These are phyloP conservation scores for Meda fulgida DNA, from an alignment of 2,797 vertebrate genomes.

Conservation along the genomic window DNA sequence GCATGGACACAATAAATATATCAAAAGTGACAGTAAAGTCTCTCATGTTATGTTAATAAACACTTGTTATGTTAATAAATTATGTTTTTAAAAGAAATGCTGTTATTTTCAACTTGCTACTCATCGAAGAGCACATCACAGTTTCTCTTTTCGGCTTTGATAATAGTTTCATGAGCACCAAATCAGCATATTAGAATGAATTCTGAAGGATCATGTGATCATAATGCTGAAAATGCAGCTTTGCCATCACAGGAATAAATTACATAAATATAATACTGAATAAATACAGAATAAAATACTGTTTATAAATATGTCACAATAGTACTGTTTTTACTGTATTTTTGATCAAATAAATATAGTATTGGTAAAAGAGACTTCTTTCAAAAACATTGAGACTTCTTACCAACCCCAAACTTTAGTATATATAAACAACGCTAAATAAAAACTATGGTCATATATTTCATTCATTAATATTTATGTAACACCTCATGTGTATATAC, in stretches of 20 bases:
- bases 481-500: not conserved
- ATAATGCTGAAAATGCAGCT: too few species aligned
- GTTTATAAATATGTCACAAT: not conserved
- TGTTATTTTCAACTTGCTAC: too few species aligned
- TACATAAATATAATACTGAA: too few species aligned
- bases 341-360: not conserved
- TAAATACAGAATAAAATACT: not conserved
- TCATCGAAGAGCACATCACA: too few species aligned
- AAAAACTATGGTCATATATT: not conserved
- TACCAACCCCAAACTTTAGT: too few species aligned
- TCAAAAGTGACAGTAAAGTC: too few species aligned
- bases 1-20: not conserved
- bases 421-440: not conserved
- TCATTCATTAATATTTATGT: not conserved
- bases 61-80: too few species aligned
- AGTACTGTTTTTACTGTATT: not conserved
- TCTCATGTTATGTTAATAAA: too few species aligned
- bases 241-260: too few species aligned
- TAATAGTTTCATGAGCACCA: not conserved
- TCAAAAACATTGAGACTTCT: not conserved
- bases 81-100: too few species aligned
- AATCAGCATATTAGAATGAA: not conserved
- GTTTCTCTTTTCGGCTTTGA: not conserved
- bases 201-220: too few species aligned
- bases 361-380: not conserved